Conservation (phyloP, 2,888 invertebrate genomes). For the Dexiosoma caninum region DNA sequence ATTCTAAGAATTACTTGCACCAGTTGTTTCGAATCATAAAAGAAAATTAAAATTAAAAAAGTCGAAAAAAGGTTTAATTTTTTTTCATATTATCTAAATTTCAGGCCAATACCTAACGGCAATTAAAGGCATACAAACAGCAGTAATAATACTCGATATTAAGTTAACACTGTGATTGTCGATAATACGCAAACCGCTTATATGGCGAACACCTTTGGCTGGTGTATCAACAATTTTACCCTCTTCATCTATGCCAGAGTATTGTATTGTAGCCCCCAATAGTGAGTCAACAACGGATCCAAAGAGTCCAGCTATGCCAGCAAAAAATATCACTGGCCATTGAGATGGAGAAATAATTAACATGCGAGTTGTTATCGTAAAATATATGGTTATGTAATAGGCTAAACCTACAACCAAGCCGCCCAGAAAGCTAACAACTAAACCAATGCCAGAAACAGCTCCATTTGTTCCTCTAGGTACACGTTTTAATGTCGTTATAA, state of each 20-base stretch:
- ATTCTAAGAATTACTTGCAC: background rate
- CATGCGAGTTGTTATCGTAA: slow-evolving; percentile 81
- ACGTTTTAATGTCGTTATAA: slow-evolving; percentile 85
- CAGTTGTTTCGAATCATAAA: slow-evolving; percentile 4
- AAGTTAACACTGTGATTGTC: slow-evolving; percentile 95
- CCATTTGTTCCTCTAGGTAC: slow-evolving; percentile 95
- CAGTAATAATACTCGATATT: slow-evolving; percentile 86
- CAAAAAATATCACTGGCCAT: slow-evolving; percentile 87
- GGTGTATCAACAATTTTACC: slow-evolving; percentile 86
- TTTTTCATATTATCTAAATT: slow-evolving; percentile 59
- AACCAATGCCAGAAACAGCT: slow-evolving; percentile 84
- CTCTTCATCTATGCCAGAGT: slow-evolving; percentile 86
- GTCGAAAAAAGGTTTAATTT: background rate
- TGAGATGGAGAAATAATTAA: slow-evolving; percentile 83
- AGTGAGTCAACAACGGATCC: slow-evolving; percentile 91
- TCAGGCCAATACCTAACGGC: slow-evolving; percentile 80
- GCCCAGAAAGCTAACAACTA: slow-evolving; percentile 79
- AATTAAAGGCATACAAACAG: slow-evolving; percentile 83
- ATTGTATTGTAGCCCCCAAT: slow-evolving; percentile 91
- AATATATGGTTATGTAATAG: slow-evolving; percentile 83
- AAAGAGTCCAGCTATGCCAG: slow-evolving; percentile 85
- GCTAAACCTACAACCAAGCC: slow-evolving; percentile 83
- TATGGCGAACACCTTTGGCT: slow-evolving; percentile 84
- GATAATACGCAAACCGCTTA: slow-evolving; percentile 86
- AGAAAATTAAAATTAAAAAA: background rate